Evolutionary conservation across 2,113 vertebrate genomes (phyloP).

Genomic region (Oncorhynchus kisutch): DNA sequence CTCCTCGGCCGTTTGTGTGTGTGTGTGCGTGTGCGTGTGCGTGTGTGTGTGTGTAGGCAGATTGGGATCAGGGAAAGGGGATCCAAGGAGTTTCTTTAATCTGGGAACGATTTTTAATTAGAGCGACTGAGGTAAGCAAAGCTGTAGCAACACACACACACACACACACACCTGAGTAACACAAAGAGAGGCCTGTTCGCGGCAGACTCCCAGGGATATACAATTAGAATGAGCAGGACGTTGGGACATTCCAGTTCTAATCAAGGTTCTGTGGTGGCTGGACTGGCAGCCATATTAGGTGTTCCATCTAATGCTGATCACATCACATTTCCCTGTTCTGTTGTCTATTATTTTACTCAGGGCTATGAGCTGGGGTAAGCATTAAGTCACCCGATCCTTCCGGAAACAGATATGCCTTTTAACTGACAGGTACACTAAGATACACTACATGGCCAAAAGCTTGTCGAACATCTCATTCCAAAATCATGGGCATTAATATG

Average conservation of each 20-base stretch:
- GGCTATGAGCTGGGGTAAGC: not conserved
- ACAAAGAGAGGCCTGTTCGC: constrained; percentile 70
- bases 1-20: too few relatives aligned
- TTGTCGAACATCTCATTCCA: too few relatives aligned
- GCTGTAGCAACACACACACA: constrained; percentile 15
- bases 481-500: too few relatives aligned
- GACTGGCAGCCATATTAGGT: not conserved
- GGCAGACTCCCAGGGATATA: constrained; percentile 73
- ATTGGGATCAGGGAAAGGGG: constrained; percentile 49
- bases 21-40: too few relatives aligned
- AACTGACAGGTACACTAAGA: too few relatives aligned
- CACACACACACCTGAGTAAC: not conserved
- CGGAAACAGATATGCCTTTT: too few relatives aligned
- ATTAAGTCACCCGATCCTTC: too few relatives aligned
- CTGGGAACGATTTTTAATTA: constrained; percentile 58
- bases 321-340: too few relatives aligned
- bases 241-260: constrained; percentile 34
- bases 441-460: too few relatives aligned
- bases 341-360: not conserved
- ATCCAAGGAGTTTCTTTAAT: constrained; percentile 32
- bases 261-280: constrained; percentile 4
- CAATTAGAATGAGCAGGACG: constrained; percentile 71
- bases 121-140: constrained; percentile 54
- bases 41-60: constrained; percentile 20
- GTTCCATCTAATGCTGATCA: too few relatives aligned